Evolutionary conservation across 2,888 invertebrate species (phyloP), one percentile per base, ranked within the genome.

Genomic region (Netelia fuscicornis): DNA sequence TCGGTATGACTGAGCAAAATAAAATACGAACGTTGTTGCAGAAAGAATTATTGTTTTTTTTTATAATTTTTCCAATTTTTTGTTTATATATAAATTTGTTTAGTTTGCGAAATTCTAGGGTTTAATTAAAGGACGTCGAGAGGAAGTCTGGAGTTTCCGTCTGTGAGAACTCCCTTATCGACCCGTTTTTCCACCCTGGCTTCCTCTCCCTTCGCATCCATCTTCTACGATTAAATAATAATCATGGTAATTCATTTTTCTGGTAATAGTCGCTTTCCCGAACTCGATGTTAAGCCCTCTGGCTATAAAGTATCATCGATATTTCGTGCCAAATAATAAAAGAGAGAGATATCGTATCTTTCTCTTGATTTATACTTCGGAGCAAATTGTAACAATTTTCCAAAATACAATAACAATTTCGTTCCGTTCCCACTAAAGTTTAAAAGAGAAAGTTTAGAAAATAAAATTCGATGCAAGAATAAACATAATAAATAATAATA

Each of bases 171-270:
- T 30, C 30, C 30, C 30, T 48, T 48, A 48, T 48, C 48, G 48
- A 23, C 2, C 23, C 10, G 10, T 60, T 60, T 60, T 60, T 23
- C n/a, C 56, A 0, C 20, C 56, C 1, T 56, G 8, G 2, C 8
- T 56, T 56, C 8, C 20, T 23, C 44, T 3, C 67, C 10, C 20
- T 56, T 9, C 9, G 20, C 17, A 56, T 30, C 30, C 30, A 30
- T 30, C 10, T 25, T 9, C 54, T 52, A 5, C 17, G 25, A 68
- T 54, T 54, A 48, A 62, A 74, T 74, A 60, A 62, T 74, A 25
- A 48, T 17, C 11, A 74, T 60, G 52, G 37, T 20, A 64, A 75
- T 64, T 30, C 48, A 17, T 42, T 20, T 71, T 30, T 17, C 37
- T 5, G 70, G 1, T 13, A 52, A 52, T 68, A 52, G 52, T 23